A percentile compares a stretch with the other conserved stretches of the same genome.
Evolutionary conservation across 2,113 vertebrate genomes (phyloP).

Genomic region (Ranitomeya imitator): DNA sequence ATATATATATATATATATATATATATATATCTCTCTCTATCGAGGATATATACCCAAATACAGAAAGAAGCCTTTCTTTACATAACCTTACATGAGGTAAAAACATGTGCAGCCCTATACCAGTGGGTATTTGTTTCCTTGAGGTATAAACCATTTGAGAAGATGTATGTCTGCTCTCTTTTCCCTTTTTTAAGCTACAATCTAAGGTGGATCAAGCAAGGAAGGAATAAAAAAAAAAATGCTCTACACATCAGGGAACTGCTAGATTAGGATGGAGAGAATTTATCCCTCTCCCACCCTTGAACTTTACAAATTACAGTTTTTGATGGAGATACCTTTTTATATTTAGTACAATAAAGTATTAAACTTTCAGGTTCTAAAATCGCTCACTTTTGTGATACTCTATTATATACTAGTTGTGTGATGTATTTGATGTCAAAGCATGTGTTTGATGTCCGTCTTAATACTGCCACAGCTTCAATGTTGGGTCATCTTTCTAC

Average conservation of each 20-base stretch:
- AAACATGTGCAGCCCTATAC: neutral
- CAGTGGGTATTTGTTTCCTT: neutral
- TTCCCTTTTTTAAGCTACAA: neutral
- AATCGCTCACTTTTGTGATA: conserved; percentile 2
- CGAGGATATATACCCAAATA: neutral
- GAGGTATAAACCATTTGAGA: neutral
- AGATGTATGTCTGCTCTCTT: neutral
- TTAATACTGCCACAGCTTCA: conserved; percentile 35
- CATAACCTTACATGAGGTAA: neutral
- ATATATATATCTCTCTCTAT: too few relatives aligned
- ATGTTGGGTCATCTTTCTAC: conserved; percentile 10
- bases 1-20: too few relatives aligned
- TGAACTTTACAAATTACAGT: neutral
- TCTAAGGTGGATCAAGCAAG: neutral
- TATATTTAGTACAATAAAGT: conserved; percentile 51
- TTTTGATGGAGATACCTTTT: neutral
- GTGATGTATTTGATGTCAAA: conserved; percentile 21
- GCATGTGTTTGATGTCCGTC: conserved; percentile 43
- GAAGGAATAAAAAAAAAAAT: neutral
- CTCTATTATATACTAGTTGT: conserved; percentile 18
- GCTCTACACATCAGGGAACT: neutral
- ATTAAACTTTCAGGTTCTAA: conserved; percentile 40
- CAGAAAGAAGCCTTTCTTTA: neutral
- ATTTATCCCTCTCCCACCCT: neutral
- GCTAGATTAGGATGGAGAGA: neutral